phyloP scores from a whole-genome alignment of 2,888 invertebrate species.

The Caenorhabditis zanzibari region DNA sequence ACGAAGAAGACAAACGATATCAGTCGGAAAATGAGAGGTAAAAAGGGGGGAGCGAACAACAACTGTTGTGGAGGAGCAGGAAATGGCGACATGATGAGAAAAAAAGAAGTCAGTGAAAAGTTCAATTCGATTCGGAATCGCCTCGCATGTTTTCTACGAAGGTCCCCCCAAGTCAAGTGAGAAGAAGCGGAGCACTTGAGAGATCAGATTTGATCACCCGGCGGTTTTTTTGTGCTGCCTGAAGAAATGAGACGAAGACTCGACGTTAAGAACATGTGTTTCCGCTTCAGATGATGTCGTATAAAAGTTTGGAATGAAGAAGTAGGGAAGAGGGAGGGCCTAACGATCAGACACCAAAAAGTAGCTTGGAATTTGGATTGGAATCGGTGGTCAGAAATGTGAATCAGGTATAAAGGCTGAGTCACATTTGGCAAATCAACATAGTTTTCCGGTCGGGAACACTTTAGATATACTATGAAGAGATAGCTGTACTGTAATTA shows the following conservation, averaged over 20 bases:
- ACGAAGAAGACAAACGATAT: conserved; percentile 55
- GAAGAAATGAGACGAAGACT: conserved; percentile 1
- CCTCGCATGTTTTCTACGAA: conserved; percentile 41
- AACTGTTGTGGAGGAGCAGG: conserved; percentile 55
- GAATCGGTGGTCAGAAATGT: conserved; percentile 31
- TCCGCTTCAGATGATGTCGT: conserved; percentile 61
- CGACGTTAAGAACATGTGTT: conserved; percentile 54
- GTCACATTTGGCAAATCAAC: conserved; percentile 8
- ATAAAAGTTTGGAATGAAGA: conserved; percentile 54
- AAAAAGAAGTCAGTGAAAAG: conserved; percentile 30
- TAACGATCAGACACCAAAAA: conserved; percentile 50
- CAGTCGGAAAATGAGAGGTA: conserved; percentile 43
- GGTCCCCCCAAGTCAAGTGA: conserved; percentile 17
- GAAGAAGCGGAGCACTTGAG: conserved; percentile 30
- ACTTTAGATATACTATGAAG: not conserved
- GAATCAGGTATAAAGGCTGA: conserved; percentile 19
- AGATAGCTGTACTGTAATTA: too few relatives aligned
- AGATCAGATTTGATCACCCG: conserved; percentile 62
- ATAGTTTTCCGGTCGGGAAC: not conserved
- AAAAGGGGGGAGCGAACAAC: conserved; percentile 22
- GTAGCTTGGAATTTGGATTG: conserved; percentile 22
- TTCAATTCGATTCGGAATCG: conserved; percentile 50
- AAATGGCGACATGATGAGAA: conserved; percentile 51
- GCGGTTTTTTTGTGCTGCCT: conserved; percentile 15
- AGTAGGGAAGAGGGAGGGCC: conserved; percentile 8